These are phyloP conservation scores for Enteromius treurensis DNA, from an alignment of 2,797 vertebrate species.

Conservation along the genomic window DNA sequence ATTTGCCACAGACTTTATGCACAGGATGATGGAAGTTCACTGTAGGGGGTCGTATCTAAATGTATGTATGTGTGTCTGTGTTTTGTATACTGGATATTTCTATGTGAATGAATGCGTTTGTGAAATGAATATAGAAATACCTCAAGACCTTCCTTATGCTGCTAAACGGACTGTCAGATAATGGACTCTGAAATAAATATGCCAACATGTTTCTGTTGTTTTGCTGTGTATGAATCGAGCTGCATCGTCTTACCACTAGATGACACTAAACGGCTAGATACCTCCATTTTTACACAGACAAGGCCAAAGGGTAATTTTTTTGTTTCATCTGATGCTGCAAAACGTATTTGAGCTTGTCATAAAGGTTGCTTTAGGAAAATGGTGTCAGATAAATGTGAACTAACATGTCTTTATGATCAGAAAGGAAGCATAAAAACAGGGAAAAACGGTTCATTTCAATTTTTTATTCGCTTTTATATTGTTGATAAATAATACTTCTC, in stretches of 20 bases:
- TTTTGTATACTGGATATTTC: slow-evolving; percentile 62
- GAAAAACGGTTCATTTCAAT: not conserved
- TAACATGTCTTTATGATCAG: not conserved
- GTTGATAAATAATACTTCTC: slow-evolving; percentile 22
- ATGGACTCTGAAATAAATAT: slow-evolving; percentile 67
- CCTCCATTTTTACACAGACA: slow-evolving; percentile 57
- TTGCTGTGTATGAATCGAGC: slow-evolving; percentile 7
- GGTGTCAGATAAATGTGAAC: not conserved
- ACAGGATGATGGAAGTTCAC: slow-evolving; percentile 42
- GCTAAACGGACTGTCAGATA: slow-evolving; percentile 75
- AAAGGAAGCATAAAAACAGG: not conserved
- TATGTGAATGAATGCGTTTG: slow-evolving; percentile 54
- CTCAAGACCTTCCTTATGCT: slow-evolving; percentile 84
- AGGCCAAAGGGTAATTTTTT: slow-evolving; percentile 41
- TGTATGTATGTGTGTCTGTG: slow-evolving; percentile 48
- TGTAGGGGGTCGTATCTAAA: slow-evolving; percentile 28
- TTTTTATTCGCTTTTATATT: slow-evolving; percentile 26
- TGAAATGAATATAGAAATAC: slow-evolving; percentile 78
- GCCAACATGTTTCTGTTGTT: slow-evolving; percentile 40
- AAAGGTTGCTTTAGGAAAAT: not conserved
- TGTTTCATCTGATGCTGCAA: not conserved
- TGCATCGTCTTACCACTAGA: slow-evolving; percentile 63
- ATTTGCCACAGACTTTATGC: slow-evolving; percentile 58
- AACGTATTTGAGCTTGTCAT: too few relatives aligned
- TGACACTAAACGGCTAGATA: slow-evolving; percentile 48